These are phyloP conservation scores for Cynocephalus volans DNA, from an alignment of 2,113 vertebrate species.

Conservation along the genomic window DNA sequence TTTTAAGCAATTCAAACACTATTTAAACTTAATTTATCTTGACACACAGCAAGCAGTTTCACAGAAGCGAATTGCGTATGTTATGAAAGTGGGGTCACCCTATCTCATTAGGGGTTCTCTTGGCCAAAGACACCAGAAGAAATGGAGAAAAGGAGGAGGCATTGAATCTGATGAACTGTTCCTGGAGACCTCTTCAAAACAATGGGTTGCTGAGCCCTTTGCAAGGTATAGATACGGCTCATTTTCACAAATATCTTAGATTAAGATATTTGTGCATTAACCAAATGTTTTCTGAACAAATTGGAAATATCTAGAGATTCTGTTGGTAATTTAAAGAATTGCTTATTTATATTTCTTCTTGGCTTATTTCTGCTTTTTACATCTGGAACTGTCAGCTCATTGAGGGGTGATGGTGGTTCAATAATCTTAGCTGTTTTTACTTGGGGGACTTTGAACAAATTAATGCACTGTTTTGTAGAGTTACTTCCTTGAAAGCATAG, in stretches of 20 bases:
- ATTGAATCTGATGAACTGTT: too few species aligned
- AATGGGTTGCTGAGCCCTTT: neutral
- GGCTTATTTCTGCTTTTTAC: neutral
- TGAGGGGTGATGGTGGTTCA: neutral
- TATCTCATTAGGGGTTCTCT: too few species aligned
- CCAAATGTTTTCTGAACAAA: neutral
- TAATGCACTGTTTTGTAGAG: neutral
- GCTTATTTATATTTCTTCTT: neutral
- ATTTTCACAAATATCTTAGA: neutral
- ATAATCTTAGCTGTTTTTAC: neutral
- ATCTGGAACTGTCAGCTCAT: accelerated
- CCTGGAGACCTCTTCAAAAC: neutral
- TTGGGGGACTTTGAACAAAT: slow-evolving; percentile 49
- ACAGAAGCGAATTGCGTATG: too few species aligned
- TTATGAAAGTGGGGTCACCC: too few species aligned
- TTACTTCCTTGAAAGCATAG: neutral
- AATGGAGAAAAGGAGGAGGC: neutral
- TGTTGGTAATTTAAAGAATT: neutral
- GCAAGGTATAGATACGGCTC: neutral
- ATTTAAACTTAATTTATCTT: too few species aligned
- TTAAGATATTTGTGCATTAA: neutral
- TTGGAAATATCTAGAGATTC: neutral
- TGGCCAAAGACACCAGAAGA: neutral
- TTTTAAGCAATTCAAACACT: too few species aligned
- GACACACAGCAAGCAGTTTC: too few species aligned